phyloP scores from a whole-genome alignment of 2,113 vertebrate species.

The Aegithalos caudatus region DNA sequence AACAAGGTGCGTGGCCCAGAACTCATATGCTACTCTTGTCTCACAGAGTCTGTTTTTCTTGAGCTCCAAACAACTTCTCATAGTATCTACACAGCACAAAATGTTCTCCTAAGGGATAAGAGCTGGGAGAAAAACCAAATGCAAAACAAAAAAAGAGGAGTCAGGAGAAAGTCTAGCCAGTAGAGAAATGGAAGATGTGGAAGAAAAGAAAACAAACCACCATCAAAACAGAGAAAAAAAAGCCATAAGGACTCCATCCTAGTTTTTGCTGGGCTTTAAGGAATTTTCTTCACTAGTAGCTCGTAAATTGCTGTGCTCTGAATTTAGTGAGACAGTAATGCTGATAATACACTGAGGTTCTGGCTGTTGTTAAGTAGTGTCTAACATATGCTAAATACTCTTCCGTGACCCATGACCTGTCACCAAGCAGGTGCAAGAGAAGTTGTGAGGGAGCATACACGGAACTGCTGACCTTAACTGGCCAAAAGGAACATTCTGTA shows the following conservation, averaged over 20 bases:
- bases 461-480: not conserved
- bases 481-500: not conserved
- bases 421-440: not conserved
- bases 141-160: not conserved
- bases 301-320: not conserved
- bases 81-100: not conserved
- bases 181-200: not conserved
- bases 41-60: not conserved
- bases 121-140: not conserved
- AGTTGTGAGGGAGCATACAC: not conserved
- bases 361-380: not conserved
- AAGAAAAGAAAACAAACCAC: not conserved
- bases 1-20: not conserved
- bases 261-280: not conserved
- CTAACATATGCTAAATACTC: not conserved
- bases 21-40: not conserved
- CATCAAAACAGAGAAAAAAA: not conserved
- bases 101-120: not conserved
- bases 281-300: not conserved
- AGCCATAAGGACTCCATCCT: not conserved
- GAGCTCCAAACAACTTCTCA: not conserved
- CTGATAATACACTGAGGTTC: not conserved
- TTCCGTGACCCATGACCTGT: not conserved
- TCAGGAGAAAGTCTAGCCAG: not conserved
- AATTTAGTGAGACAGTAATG: not conserved